Evolutionary conservation across 2,888 invertebrate species (phyloP).

Genomic region (Tuberolachnus salignus): DNA sequence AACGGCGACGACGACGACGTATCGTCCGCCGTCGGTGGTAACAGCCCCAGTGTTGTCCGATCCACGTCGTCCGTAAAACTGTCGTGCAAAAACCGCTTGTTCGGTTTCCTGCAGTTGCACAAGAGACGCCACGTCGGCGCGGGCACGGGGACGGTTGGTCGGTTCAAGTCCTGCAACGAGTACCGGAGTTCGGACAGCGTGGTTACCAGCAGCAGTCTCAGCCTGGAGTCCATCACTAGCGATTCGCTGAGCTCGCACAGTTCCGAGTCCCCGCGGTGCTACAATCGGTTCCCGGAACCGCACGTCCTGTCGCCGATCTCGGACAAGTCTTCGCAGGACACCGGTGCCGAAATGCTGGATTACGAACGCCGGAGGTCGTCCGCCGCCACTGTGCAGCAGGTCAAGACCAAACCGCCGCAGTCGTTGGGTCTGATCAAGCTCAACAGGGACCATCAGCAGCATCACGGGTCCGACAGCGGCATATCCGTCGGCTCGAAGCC

Average conservation of each 20-base stretch:
- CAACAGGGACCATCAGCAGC: conserved; percentile 71
- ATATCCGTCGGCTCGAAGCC: conserved; percentile 81
- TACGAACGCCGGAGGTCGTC: conserved; percentile 71
- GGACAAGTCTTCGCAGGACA: conserved; percentile 87
- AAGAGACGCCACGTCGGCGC: conserved; percentile 5
- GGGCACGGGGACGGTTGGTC: conserved; percentile 56
- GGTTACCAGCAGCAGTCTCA: conserved; percentile 81
- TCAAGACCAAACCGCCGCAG: conserved; percentile 44
- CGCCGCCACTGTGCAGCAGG: conserved; percentile 65
- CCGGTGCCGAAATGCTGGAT: conserved; percentile 69
- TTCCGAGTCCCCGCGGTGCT: conserved; percentile 75
- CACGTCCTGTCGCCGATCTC: conserved; percentile 89
- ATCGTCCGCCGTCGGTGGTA: conserved; percentile 59
- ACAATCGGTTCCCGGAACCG: conserved; percentile 62
- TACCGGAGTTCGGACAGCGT: conserved; percentile 86
- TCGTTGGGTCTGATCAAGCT: conserved; percentile 54
- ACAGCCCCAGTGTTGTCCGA: conserved; percentile 14
- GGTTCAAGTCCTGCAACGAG: conserved; percentile 65
- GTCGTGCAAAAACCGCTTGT: conserved; percentile 72
- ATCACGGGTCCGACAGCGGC: conserved; percentile 86
- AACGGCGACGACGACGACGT: conserved; percentile 28
- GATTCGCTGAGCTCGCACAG: conserved; percentile 86
- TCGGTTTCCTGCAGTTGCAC: conserved; percentile 59
- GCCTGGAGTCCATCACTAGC: conserved; percentile 88
- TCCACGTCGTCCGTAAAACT: conserved; percentile 67